Evolutionary conservation across 2,113 vertebrate genomes (phyloP).

Genomic region (Eclectus roratus): DNA sequence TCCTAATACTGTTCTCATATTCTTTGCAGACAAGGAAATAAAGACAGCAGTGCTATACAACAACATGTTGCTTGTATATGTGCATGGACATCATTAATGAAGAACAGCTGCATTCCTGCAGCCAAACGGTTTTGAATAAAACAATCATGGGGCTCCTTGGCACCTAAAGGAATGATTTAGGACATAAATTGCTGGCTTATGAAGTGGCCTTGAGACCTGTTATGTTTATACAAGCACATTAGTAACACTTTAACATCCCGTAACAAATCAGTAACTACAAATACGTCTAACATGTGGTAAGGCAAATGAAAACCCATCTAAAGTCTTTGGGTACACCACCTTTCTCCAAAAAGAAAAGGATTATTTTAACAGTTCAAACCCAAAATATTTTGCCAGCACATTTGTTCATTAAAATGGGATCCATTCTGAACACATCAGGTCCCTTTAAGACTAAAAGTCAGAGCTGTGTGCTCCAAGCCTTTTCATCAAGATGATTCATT

Average conservation of each 20-base stretch:
- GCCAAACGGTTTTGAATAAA: conserved; percentile 25
- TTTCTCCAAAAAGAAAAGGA: not conserved
- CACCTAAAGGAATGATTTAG: conserved; percentile 41
- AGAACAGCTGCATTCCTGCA: not conserved
- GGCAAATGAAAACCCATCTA: not conserved
- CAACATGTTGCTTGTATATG: not conserved
- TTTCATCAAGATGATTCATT: conserved; percentile 59
- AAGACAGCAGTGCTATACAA: not conserved
- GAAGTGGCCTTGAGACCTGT: not conserved
- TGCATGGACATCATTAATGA: not conserved
- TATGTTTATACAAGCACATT: not conserved
- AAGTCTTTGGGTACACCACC: not conserved
- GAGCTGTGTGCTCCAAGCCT: conserved; percentile 26
- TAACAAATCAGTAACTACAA: not conserved
- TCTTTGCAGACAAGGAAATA: not conserved
- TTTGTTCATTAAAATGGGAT: conserved; percentile 12
- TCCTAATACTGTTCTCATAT: not conserved
- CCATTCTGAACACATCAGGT: conserved; percentile 16
- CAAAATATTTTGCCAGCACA: not conserved
- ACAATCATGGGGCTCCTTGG: conserved; percentile 21
- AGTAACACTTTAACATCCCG: not conserved
- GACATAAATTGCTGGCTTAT: conserved; percentile 10
- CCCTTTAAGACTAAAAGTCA: conserved; percentile 57
- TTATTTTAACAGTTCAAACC: not conserved
- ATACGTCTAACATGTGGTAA: not conserved